phyloP scores from a whole-genome alignment of 2,888 invertebrate genomes.

The Portevinia maculata region DNA sequence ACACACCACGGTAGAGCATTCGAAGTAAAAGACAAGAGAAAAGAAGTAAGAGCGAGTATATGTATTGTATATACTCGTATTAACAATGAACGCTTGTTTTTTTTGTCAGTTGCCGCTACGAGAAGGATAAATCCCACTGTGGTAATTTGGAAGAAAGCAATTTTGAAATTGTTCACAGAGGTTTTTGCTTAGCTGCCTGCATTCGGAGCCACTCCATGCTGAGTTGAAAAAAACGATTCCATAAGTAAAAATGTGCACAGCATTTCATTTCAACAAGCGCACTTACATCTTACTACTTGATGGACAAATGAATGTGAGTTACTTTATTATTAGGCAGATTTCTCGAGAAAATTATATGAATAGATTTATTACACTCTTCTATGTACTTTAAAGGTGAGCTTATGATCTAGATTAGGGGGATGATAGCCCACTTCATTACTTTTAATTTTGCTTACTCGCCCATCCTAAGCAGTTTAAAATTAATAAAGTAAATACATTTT shows the following conservation, averaged over 20 bases:
- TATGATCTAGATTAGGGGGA: no score
- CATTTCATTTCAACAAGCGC: constrained; percentile 8
- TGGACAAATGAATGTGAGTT: neutral
- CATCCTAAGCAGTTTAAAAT: no score
- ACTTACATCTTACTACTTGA: neutral
- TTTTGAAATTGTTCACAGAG: constrained; percentile 56
- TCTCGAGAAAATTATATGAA: no score
- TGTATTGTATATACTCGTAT: no score
- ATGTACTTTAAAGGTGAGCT: no score
- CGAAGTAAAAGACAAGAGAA: constrained; percentile 24
- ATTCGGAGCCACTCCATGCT: constrained; percentile 41
- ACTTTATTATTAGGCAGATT: neutral
- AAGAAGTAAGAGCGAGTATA: constrained; percentile 1
- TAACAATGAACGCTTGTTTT: constrained; percentile 32
- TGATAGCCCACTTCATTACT: no score
- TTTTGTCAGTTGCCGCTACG: constrained; percentile 24
- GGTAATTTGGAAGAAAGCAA: constrained; percentile 53
- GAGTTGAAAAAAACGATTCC: constrained; percentile 48
- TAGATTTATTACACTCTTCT: no score
- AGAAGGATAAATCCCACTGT: constrained; percentile 36
- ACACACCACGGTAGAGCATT: constrained; percentile 47
- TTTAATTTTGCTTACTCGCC: no score
- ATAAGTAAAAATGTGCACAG: constrained; percentile 24
- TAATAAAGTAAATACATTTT: no score
- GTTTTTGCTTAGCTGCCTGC: constrained; percentile 46